phyloP scores from a whole-genome alignment of 2,888 invertebrate genomes.

The Listrodromus nycthemerus region DNA sequence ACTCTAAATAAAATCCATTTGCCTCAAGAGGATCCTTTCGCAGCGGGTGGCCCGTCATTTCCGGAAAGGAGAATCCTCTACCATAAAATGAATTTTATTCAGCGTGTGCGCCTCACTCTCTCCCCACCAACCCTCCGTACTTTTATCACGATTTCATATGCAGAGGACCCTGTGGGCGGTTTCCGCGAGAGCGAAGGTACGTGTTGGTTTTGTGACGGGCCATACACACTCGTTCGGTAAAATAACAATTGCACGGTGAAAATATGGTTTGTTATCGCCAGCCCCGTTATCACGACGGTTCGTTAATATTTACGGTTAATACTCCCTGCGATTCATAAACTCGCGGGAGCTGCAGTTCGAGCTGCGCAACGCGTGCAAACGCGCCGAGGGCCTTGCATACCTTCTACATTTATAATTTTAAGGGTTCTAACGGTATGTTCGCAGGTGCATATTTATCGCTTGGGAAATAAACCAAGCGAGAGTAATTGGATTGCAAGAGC shows the following conservation, averaged over 20 bases:
- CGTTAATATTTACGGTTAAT: conserved; percentile 21
- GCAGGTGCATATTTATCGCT: neutral
- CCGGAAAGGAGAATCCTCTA: too few species aligned
- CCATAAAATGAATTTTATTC: too few species aligned
- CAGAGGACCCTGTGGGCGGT: neutral
- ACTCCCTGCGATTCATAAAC: neutral
- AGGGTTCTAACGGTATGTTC: neutral
- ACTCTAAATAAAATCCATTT: too few species aligned
- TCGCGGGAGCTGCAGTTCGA: neutral
- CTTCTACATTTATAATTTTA: neutral
- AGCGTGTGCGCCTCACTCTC: too few species aligned
- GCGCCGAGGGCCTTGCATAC: neutral
- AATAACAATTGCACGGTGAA: conserved; percentile 5
- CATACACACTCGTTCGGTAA: neutral
- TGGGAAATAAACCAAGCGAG: conserved; percentile 5
- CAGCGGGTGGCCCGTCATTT: too few species aligned
- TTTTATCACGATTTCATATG: too few species aligned
- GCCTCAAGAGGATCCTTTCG: too few species aligned
- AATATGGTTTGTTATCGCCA: conserved; percentile 7
- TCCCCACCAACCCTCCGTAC: too few species aligned
- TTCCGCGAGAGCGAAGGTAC: neutral
- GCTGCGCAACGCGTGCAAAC: neutral
- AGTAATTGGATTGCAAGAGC: neutral
- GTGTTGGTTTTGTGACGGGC: neutral
- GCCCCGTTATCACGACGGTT: conserved; percentile 4